phyloP scores from a whole-genome alignment of 2,888 invertebrate species.

The Opisthograptis luteolata region DNA sequence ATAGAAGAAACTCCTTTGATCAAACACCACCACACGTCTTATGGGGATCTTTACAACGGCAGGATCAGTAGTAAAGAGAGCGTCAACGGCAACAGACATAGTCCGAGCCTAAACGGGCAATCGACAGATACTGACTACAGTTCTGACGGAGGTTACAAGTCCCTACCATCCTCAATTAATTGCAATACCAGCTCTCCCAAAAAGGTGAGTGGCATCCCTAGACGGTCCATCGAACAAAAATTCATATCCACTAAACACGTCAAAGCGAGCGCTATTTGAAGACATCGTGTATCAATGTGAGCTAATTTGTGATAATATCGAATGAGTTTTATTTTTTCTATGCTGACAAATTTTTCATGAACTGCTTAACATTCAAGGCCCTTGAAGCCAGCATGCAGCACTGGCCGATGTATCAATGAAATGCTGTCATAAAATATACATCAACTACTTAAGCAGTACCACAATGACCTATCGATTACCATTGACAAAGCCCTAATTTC shows the following conservation, averaged over 20 bases:
- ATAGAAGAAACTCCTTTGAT: conserved; percentile 66
- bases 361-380: no score
- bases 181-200: conserved; percentile 68
- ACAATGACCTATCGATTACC: no score
- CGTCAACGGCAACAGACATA: conserved; percentile 71
- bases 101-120: conserved; percentile 73
- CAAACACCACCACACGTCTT: conserved; percentile 74
- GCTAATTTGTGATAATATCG: conserved; percentile 40
- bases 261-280: conserved; percentile 75
- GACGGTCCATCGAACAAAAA: conserved; percentile 77
- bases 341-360: conserved; percentile 15
- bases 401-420: no score
- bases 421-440: no score
- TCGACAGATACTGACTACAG: conserved; percentile 81
- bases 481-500: no score
- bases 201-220: conserved; percentile 78
- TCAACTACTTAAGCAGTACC: no score
- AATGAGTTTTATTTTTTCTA: conserved; percentile 32
- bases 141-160: conserved; percentile 81
- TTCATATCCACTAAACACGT: conserved; percentile 74
- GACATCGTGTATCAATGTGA: conserved; percentile 38
- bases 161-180: conserved; percentile 79
- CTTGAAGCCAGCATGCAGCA: no score
- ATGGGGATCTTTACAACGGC: conserved; percentile 75
- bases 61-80: conserved; percentile 75